These are phyloP conservation scores for Meda fulgida DNA, from an alignment of 2,797 vertebrate species.

Conservation along the genomic window DNA sequence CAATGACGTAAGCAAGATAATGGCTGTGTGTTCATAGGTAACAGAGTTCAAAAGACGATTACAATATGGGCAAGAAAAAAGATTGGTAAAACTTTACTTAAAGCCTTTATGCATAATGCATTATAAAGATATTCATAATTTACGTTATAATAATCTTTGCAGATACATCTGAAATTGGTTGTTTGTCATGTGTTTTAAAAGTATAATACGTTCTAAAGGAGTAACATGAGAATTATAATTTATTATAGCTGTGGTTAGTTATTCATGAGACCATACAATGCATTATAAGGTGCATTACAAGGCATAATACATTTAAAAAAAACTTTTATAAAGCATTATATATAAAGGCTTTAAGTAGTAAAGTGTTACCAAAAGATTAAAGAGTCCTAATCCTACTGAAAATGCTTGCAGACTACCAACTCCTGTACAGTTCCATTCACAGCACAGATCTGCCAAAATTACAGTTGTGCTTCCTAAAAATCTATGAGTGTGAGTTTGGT, in stretches of 20 bases:
- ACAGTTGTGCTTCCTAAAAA: no score
- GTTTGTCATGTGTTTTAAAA: background rate
- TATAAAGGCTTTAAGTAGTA: no score
- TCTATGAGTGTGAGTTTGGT: no score
- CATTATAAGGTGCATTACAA: background rate
- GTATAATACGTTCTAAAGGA: no score
- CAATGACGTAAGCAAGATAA: conserved; percentile 9
- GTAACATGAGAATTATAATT: no score
- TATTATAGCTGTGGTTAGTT: background rate
- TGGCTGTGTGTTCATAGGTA: background rate
- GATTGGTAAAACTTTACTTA: background rate
- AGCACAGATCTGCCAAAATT: no score
- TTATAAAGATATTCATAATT: no score
- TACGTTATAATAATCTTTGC: background rate
- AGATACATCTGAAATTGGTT: background rate
- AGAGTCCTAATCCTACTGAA: no score
- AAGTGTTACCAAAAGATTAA: no score
- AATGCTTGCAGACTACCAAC: no score
- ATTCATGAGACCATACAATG: background rate
- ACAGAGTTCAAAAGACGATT: background rate
- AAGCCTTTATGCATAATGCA: background rate
- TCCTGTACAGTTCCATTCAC: no score
- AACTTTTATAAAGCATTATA: no score
- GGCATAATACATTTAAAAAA: background rate
- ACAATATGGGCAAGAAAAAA: background rate